Percentiles rank a stretch among this genome's conserved stretches.
These are phyloP conservation scores for Microplitis deprimator DNA, from an alignment of 2,888 invertebrate genomes.

Conservation along the genomic window DNA sequence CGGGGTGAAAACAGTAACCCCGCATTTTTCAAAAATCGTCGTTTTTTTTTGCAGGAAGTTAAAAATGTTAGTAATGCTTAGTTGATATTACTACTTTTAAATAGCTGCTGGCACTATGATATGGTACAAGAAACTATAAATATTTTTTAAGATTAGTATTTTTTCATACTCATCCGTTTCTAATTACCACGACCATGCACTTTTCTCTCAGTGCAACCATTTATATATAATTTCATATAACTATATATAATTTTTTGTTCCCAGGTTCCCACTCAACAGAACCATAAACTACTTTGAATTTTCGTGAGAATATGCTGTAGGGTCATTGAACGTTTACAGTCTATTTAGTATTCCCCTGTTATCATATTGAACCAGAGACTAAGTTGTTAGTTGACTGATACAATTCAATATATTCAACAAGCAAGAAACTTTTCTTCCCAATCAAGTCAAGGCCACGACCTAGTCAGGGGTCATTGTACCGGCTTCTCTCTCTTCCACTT, in stretches of 20 bases:
- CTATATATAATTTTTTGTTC: not conserved
- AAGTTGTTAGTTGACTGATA: conserved; percentile 19
- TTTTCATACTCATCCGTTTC: too few relatives aligned
- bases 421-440: conserved; percentile 58
- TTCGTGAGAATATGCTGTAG: conserved; percentile 45
- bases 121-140: too few relatives aligned
- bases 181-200: too few relatives aligned
- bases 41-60: too few relatives aligned
- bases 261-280: conserved; percentile 40
- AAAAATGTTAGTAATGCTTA: too few relatives aligned
- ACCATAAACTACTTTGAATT: conserved; percentile 40
- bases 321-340: conserved; percentile 37
- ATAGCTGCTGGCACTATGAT: too few relatives aligned
- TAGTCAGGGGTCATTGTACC: conserved; percentile 64
- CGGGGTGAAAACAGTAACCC: too few relatives aligned
- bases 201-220: too few relatives aligned
- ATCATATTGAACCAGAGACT: conserved; percentile 10
- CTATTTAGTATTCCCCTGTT: conserved; percentile 24
- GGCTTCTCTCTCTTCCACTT: conserved; percentile 40
- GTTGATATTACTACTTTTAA: too few relatives aligned
- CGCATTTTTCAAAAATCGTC: too few relatives aligned
- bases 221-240: too few relatives aligned
- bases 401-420: conserved; percentile 46
- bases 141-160: too few relatives aligned
- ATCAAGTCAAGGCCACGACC: conserved; percentile 69